Percentiles rank a stretch among this genome's conserved stretches.
Conservation (phyloP, 2,888 invertebrate genomes). For the Crocallis elinguaria region DNA sequence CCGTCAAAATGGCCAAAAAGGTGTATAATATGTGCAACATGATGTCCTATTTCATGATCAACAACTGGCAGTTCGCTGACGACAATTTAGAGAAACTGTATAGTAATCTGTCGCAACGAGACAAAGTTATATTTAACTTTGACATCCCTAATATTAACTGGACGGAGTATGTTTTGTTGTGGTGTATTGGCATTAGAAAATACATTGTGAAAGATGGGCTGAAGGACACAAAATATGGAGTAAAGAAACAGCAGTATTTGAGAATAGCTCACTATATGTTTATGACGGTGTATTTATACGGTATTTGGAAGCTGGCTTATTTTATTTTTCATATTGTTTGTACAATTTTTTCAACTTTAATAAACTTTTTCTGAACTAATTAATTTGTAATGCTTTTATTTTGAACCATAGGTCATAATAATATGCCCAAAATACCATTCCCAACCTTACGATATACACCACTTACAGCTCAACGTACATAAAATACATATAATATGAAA, state of each 20-base stretch:
- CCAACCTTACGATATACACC: too few species aligned
- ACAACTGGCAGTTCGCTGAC: slow-evolving; percentile 23
- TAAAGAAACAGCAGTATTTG: slow-evolving; percentile 2
- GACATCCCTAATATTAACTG: too few species aligned
- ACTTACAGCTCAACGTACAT: too few species aligned
- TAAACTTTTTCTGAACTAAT: too few species aligned
- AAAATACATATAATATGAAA: too few species aligned
- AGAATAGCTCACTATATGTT: slow-evolving; percentile 6
- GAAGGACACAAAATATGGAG: not conserved
- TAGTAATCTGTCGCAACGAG: slow-evolving; percentile 22
- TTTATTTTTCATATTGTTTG: not conserved
- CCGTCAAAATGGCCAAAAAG: slow-evolving; percentile 28
- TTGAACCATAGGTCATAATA: too few species aligned
- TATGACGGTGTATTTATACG: slow-evolving; percentile 7
- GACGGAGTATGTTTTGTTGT: slow-evolving; percentile 13
- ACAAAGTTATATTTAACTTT: slow-evolving; percentile 35
- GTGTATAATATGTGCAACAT: slow-evolving; percentile 10
- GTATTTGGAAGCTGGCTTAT: slow-evolving; percentile 4
- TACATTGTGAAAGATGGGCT: slow-evolving; percentile 30
- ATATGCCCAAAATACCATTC: too few species aligned
- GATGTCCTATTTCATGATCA: slow-evolving; percentile 12
- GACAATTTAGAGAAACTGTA: slow-evolving; percentile 14
- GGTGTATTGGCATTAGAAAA: slow-evolving; percentile 23
- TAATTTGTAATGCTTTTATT: too few species aligned
- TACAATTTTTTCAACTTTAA: too few species aligned